These are phyloP conservation scores for Taenioides sp. DNA, from an alignment of 2,797 vertebrate genomes.

Conservation along the genomic window DNA sequence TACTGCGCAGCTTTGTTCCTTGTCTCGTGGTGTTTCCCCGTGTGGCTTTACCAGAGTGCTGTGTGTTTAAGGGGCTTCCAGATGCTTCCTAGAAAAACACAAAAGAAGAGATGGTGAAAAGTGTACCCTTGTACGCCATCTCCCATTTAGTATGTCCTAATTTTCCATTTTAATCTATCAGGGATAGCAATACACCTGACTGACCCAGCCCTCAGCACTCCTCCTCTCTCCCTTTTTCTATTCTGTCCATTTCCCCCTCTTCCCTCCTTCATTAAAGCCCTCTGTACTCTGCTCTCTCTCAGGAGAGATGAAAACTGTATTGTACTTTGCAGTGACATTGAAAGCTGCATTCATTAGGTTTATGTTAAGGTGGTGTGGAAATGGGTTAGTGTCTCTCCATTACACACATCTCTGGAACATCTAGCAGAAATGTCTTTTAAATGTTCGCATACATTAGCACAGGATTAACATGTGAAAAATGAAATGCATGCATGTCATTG, in stretches of 20 bases:
- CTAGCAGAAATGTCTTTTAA: slow-evolving; percentile 5
- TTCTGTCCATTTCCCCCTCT: slow-evolving; percentile 18
- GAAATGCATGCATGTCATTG: neutral
- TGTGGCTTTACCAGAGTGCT: slow-evolving; percentile 36
- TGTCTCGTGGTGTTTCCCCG: slow-evolving; percentile 41
- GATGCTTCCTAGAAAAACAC: slow-evolving; percentile 43
- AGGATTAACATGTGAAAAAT: neutral
- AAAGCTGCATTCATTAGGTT: slow-evolving; percentile 72
- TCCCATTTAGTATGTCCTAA: slow-evolving; percentile 38
- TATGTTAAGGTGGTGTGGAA: slow-evolving; percentile 55
- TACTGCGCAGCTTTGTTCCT: slow-evolving; percentile 55
- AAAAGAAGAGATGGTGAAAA: slow-evolving; percentile 30
- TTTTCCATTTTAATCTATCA: slow-evolving; percentile 38
- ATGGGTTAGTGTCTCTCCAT: slow-evolving; percentile 44
- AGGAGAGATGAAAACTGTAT: slow-evolving; percentile 58
- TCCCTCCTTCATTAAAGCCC: slow-evolving; percentile 44
- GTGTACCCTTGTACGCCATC: slow-evolving; percentile 42
- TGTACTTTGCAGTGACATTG: slow-evolving; percentile 71
- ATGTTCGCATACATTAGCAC: neutral
- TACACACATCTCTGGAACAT: slow-evolving; percentile 14
- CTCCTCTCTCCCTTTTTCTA: slow-evolving; percentile 33
- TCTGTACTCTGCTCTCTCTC: slow-evolving; percentile 43
- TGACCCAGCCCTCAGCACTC: slow-evolving; percentile 47
- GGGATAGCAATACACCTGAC: slow-evolving; percentile 56
- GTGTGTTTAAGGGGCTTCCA: slow-evolving; percentile 39